A percentile compares a stretch with the other conserved stretches of the same genome.
These are phyloP conservation scores for Albula glossodonta DNA, from an alignment of 2,113 vertebrate genomes.

Conservation along the genomic window DNA sequence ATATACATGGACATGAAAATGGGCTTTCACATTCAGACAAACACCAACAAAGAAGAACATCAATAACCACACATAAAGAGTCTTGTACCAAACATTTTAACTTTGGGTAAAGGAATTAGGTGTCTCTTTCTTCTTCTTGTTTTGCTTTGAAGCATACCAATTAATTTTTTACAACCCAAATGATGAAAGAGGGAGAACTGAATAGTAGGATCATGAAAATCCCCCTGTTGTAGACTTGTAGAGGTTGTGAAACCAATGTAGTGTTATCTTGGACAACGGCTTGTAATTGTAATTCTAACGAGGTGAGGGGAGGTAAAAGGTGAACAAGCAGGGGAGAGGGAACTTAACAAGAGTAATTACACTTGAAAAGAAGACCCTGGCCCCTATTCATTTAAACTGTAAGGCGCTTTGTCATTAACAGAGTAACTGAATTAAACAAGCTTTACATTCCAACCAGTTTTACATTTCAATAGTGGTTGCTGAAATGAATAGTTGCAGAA, in stretches of 20 bases:
- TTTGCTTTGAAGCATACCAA: background rate
- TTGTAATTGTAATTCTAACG: background rate
- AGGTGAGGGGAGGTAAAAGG: background rate
- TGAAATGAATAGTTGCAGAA: background rate
- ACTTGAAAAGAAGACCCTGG: slow-evolving; percentile 6
- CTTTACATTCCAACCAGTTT: background rate
- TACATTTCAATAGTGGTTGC: background rate
- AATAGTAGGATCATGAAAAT: background rate
- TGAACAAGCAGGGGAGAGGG: background rate
- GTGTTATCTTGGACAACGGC: background rate
- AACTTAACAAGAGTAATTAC: slow-evolving; percentile 1
- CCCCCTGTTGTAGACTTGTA: background rate
- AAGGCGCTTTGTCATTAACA: background rate
- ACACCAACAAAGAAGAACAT: background rate
- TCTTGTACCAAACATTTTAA: background rate
- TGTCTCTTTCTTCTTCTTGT: background rate
- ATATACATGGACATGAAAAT: background rate
- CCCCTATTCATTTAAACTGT: background rate
- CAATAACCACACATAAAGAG: background rate
- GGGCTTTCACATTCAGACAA: background rate
- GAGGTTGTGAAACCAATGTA: background rate
- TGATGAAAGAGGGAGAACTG: background rate
- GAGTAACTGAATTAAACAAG: background rate
- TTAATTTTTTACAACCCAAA: background rate
- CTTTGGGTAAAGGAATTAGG: slow-evolving; percentile 10